phyloP scores from a whole-genome alignment of 2,888 invertebrate genomes.

The Caenorhabditis sinica region DNA sequence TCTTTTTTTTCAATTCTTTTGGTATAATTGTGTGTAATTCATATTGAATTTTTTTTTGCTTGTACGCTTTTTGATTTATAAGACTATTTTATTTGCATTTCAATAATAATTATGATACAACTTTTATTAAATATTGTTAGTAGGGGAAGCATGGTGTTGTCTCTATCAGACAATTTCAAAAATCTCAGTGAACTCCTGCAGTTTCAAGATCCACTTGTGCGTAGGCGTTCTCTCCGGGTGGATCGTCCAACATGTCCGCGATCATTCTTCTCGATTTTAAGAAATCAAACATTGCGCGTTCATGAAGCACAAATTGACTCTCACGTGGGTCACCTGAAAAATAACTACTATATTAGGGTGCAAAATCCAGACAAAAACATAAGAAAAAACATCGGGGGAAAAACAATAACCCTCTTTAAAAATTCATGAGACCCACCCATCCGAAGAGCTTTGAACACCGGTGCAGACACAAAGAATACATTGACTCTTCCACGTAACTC shows the following conservation, averaged over 20 bases:
- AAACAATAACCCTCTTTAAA: not conserved
- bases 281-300: constrained; percentile 77
- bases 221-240: constrained; percentile 66
- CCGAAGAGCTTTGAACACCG: constrained; percentile 74
- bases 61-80: not conserved
- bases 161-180: constrained; percentile 56
- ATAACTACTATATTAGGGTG: not conserved
- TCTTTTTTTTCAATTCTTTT: no score
- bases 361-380: not conserved
- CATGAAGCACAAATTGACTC: constrained; percentile 74
- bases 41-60: constrained; percentile 33
- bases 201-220: constrained; percentile 72
- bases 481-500: constrained; percentile 75
- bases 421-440: constrained; percentile 53
- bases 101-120: not conserved
- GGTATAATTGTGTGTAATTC: constrained; percentile 21
- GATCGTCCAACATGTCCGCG: constrained; percentile 74
- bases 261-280: constrained; percentile 74
- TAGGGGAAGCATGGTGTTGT: constrained; percentile 50
- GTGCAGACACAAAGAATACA: constrained; percentile 76
- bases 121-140: not conserved
- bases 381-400: not conserved
- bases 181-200: constrained; percentile 64
- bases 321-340: constrained; percentile 62
- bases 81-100: not conserved